Evolutionary conservation across 2,113 vertebrate genomes (phyloP).

Genomic region (Podarcis muralis): DNA sequence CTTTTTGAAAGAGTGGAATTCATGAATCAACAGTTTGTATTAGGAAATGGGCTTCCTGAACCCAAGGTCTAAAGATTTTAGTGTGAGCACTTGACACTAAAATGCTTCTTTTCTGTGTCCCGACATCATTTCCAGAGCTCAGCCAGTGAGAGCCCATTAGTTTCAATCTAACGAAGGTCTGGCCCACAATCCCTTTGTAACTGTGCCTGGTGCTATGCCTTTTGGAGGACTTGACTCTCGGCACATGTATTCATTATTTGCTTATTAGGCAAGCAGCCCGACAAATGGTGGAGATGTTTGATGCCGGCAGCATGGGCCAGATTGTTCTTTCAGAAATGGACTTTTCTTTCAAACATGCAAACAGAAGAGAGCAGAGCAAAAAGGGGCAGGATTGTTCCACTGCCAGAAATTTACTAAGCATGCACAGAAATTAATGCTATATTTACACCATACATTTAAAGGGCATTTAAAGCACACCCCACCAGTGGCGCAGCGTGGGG

Average conservation of each 20-base stretch:
- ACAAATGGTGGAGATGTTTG: neutral
- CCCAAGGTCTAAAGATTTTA: accelerated
- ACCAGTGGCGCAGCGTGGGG: no score
- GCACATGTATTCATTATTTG: neutral
- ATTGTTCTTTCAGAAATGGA: neutral
- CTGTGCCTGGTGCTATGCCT: neutral
- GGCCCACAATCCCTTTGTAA: neutral
- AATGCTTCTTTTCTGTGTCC: neutral
- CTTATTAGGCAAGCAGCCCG: neutral
- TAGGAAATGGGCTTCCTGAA: neutral
- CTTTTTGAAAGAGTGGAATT: accelerated
- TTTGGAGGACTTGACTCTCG: neutral
- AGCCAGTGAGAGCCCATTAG: neutral
- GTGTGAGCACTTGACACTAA: accelerated
- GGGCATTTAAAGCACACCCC: no score
- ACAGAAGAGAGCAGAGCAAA: neutral
- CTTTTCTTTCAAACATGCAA: no score
- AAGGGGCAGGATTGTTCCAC: neutral
- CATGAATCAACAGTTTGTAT: neutral
- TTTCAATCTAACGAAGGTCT: accelerated
- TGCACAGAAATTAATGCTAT: no score
- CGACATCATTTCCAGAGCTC: neutral
- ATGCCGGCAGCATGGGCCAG: neutral
- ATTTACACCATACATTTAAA: no score
- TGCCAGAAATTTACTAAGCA: no score